Evolutionary conservation across 2,113 vertebrate species (phyloP), one percentile per base, ranked within the genome.

Genomic region (Plestiodon gilberti): DNA sequence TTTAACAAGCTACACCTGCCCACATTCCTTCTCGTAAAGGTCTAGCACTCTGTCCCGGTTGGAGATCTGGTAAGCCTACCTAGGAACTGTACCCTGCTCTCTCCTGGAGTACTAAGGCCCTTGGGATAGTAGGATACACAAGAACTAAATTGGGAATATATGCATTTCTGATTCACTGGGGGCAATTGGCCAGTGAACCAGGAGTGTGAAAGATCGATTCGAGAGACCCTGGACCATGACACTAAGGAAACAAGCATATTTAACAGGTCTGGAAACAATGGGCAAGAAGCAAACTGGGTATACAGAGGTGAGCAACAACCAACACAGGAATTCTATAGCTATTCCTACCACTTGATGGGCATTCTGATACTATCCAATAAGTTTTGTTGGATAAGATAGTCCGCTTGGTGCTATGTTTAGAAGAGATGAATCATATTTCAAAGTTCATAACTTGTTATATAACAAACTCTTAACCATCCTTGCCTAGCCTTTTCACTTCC

Each of bases 381-480:
- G 69, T 83, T 71, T 40, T 13, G 23, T 55, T 83, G 33, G 52
- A 59, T 28, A 71, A 59, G 35, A 59, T 10, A 28, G 25, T 71
- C 43, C 38, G 61, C 62, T 18, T 69, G 1, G n/a, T 55, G 15
- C 74, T 85, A 75, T 55, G 35, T 78, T 78, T 69, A 85, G 74
- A 85, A 77, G 43, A 13, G 25, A 4, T 65, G 74, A 77, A 85
- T 55, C 81, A 83, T 73, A 83, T 59, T 73, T 73, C 52, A 83
- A 83, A 83, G 69, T 83, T 83, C 81, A 73, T 13, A 23, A 83
- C 52, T 73, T 73, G 52, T 83, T 83, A 73, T 52, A 61, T 83
- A 73, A 83, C 69, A 83, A 73, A 73, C 33, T 3, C 81, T 83
- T 73, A 23, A 55, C n/a, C n/a, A 69, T 69, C 64, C 9, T 22